Conservation (phyloP, 1,140 invertebrate genomes). For the Ephestia elutella region DNA sequence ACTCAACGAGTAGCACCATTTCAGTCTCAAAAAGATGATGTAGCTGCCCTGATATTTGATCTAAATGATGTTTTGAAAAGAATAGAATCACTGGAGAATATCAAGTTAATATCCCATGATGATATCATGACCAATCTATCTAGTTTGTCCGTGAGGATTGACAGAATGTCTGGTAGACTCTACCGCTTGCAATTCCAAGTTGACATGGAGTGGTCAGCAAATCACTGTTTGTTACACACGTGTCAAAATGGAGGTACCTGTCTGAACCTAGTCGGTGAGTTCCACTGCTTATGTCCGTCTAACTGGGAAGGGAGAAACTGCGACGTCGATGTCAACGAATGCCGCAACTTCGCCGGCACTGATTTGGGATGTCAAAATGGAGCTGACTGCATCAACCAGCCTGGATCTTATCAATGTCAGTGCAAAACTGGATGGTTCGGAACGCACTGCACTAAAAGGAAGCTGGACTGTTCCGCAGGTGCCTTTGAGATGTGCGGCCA, state of each 20-base stretch:
- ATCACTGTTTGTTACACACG: constrained; percentile 83
- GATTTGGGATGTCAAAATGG: constrained; percentile 96
- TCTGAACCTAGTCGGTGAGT: constrained; percentile 81
- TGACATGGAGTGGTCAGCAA: constrained; percentile 71
- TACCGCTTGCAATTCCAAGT: constrained; percentile 60
- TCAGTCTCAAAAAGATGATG: constrained; percentile 16
- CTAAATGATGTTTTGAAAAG: constrained; percentile 50
- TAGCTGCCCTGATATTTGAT: constrained; percentile 42
- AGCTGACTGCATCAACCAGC: constrained; percentile 87
- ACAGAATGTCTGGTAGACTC: constrained; percentile 48
- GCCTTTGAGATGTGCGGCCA: constrained; percentile 89
- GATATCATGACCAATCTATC: constrained; percentile 33
- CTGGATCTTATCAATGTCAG: constrained; percentile 87
- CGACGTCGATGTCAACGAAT: constrained; percentile 91
- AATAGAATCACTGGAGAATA: constrained; percentile 65
- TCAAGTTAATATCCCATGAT: constrained; percentile 37
- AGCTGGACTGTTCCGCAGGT: constrained; percentile 82
- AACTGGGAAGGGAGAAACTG: constrained; percentile 88
- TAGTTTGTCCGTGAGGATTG: constrained; percentile 36
- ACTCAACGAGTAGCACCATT: not conserved
- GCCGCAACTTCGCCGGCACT: constrained; percentile 84
- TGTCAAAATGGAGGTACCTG: constrained; percentile 91
- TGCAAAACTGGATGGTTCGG: constrained; percentile 87
- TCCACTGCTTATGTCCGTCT: constrained; percentile 82
- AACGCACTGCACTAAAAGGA: constrained; percentile 84